phyloP scores from a whole-genome alignment of 2,113 vertebrate genomes.

The Rhinichthys klamathensis region DNA sequence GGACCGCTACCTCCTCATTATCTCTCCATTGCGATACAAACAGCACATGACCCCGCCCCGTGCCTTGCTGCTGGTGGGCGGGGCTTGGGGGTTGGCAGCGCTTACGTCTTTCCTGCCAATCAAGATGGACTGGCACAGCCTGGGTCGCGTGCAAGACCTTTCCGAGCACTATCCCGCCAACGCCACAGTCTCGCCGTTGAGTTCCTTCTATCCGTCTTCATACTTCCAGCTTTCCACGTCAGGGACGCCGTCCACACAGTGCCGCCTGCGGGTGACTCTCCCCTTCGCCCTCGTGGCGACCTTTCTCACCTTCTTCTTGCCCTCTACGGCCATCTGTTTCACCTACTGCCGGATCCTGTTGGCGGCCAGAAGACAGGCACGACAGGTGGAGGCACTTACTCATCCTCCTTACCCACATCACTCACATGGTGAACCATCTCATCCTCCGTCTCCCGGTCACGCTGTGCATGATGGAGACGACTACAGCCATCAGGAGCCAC shows the following conservation, averaged over 20 bases:
- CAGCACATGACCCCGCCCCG: constrained; percentile 89
- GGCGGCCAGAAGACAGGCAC: constrained; percentile 86
- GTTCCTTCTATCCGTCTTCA: constrained; percentile 65
- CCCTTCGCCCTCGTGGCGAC: constrained; percentile 93
- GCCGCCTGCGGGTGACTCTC: constrained; percentile 87
- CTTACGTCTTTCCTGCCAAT: constrained; percentile 94
- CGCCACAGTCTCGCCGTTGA: constrained; percentile 54
- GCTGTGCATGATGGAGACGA: constrained; percentile 67
- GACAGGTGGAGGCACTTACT: constrained; percentile 87
- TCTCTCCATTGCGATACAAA: constrained; percentile 93
- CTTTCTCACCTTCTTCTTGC: constrained; percentile 93
- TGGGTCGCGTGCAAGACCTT: constrained; percentile 66
- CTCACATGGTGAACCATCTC: constrained; percentile 76
- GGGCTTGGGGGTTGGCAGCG: constrained; percentile 87
- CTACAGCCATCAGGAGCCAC: constrained; percentile 72
- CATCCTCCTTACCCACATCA: constrained; percentile 75
- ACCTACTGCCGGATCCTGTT: constrained; percentile 95
- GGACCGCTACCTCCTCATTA: constrained; percentile 96
- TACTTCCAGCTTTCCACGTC: constrained; percentile 67
- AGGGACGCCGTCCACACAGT: constrained; percentile 76
- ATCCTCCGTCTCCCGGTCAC: constrained; percentile 68
- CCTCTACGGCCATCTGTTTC: constrained; percentile 92
- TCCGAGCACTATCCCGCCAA: constrained; percentile 14
- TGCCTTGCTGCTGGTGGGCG: constrained; percentile 84
- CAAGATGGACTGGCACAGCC: constrained; percentile 92